phyloP scores from a whole-genome alignment of 2,113 vertebrate genomes.

The Dryoscopus gambensis region DNA sequence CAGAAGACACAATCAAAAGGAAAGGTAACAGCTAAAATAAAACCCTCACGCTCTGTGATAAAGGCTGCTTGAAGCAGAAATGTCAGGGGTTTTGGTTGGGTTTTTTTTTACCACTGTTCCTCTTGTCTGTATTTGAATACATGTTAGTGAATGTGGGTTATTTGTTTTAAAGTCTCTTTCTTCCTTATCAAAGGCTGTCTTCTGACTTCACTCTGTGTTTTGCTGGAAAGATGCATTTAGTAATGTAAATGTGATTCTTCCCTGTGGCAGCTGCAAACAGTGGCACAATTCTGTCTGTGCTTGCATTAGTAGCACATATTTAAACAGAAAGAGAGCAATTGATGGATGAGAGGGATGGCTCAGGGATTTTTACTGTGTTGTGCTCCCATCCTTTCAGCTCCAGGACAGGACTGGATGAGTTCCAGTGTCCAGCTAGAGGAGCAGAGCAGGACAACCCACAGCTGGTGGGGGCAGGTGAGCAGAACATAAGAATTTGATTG shows the following conservation, averaged over 20 bases:
- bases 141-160: conserved; percentile 57
- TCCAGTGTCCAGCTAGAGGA: background rate
- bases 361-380: background rate
- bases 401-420: background rate
- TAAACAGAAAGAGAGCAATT: background rate
- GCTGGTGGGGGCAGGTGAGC: background rate
- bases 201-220: conserved; percentile 53
- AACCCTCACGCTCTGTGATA: background rate
- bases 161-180: conserved; percentile 65
- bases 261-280: conserved; percentile 58
- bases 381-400: background rate
- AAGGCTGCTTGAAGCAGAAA: conserved; percentile 50
- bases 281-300: conserved; percentile 51
- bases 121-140: conserved; percentile 63
- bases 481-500: background rate
- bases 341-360: background rate
- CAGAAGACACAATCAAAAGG: conserved; percentile 46
- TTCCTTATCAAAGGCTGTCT: conserved; percentile 67
- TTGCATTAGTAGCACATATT: conserved; percentile 23
- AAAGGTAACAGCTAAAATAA: conserved; percentile 48
- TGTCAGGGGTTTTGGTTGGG: background rate
- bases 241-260: conserved; percentile 68
- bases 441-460: background rate
- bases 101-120: conserved; percentile 19
- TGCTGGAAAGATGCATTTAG: conserved; percentile 62